Percentiles rank a stretch among this genome's conserved stretches.
These are phyloP conservation scores for Dendrophyllia cribrosa DNA, from an alignment of 64 coral and sea anemone species.

Conservation along the genomic window DNA sequence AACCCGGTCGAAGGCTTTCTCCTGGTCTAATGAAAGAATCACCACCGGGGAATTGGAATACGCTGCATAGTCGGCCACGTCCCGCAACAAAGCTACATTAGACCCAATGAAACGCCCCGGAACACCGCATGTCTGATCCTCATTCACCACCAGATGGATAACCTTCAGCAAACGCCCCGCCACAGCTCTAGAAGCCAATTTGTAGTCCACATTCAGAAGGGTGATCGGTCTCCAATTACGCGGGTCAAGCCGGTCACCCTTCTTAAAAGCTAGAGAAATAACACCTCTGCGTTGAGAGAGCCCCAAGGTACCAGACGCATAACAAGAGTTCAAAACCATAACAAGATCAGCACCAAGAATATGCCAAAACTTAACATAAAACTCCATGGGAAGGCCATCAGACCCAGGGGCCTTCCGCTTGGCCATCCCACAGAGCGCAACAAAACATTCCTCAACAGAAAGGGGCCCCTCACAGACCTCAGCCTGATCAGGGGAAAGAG, in stretches of 20 bases:
- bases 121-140: constrained; percentile 37
- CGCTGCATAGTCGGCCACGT: neutral
- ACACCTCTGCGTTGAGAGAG: constrained; percentile 39
- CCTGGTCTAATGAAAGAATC: constrained; percentile 22
- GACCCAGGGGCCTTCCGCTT: constrained; percentile 15
- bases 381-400: constrained; percentile 66
- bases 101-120: constrained; percentile 51
- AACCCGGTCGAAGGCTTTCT: constrained; percentile 65
- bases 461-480: constrained; percentile 12
- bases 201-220: constrained; percentile 40
- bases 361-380: constrained; percentile 55
- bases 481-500: neutral
- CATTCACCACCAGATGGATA: constrained; percentile 21
- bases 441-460: neutral
- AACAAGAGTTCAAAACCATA: neutral
- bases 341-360: constrained; percentile 36
- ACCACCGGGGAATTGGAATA: neutral
- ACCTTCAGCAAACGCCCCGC: constrained; percentile 45
- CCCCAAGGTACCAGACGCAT: neutral
- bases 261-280: constrained; percentile 43
- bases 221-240: constrained; percentile 67
- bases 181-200: constrained; percentile 53
- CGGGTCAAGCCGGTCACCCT: constrained; percentile 5
- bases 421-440: constrained; percentile 21
- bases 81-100: constrained; percentile 34